Percentiles rank a stretch among this genome's conserved stretches.
Conservation (phyloP, 1,140 invertebrate species). For the Caenorhabditis elegans region DNA sequence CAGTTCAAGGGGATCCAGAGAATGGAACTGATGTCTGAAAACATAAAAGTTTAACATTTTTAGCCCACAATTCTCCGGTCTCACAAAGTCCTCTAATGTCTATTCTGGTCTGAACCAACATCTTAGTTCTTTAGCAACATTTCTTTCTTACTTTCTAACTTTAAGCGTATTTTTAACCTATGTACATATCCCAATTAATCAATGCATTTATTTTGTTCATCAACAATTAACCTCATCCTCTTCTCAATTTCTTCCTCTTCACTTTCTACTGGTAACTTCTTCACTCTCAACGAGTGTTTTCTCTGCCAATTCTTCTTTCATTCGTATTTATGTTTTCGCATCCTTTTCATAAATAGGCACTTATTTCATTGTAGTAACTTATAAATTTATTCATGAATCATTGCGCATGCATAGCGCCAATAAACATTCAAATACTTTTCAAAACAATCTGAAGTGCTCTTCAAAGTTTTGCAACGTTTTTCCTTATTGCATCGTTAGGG, state of each 20-base stretch:
- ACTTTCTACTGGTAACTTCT: conserved; percentile 1
- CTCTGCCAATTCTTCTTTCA: background rate
- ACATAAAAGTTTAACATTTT: too few relatives aligned
- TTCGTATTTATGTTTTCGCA: background rate
- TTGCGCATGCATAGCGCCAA: background rate
- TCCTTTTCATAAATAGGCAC: background rate
- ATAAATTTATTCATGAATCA: background rate
- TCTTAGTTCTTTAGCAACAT: background rate
- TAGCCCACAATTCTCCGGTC: background rate
- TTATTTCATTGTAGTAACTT: background rate
- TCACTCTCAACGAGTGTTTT: background rate
- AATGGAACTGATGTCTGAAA: conserved; percentile 29
- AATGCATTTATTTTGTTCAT: background rate
- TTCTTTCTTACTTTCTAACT: background rate
- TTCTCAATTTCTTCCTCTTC: background rate
- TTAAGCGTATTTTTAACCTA: background rate
- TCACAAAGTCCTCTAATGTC: background rate
- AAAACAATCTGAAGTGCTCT: background rate
- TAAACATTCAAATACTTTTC: background rate
- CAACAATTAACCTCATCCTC: background rate
- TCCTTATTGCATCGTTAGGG: too few relatives aligned
- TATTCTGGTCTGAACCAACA: background rate
- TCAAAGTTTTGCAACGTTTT: background rate
- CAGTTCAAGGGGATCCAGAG: conserved; percentile 31
- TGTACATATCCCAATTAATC: background rate